These are phyloP conservation scores for Vannuccia rotundouncinata DNA, from an alignment of 2,888 invertebrate species.

Conservation along the genomic window DNA sequence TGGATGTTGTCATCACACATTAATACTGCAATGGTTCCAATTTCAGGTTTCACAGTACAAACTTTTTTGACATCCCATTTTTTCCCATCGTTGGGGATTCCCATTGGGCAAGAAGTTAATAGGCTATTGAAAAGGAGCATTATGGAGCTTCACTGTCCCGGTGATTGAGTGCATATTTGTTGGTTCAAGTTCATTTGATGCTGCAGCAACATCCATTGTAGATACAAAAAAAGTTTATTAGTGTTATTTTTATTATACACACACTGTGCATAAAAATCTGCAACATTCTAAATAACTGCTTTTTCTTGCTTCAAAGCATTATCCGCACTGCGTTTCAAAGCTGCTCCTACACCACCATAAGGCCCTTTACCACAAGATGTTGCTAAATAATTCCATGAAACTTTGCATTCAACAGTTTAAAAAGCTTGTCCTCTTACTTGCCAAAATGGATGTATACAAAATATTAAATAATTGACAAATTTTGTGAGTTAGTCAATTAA, in stretches of 20 bases:
- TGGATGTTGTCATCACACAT: not conserved
- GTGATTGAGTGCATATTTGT: not conserved
- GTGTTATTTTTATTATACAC: not conserved
- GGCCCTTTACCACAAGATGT: not conserved
- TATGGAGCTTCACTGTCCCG: not conserved
- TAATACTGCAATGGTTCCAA: not conserved
- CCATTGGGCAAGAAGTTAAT: not conserved
- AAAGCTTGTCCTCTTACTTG: no score
- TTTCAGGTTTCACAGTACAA: not conserved
- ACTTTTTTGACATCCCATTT: not conserved
- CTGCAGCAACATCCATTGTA: not conserved
- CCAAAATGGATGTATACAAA: no score
- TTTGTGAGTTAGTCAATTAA: no score
- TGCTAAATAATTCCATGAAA: not conserved
- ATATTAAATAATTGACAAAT: no score
- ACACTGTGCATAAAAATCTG: not conserved
- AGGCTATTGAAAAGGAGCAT: not conserved
- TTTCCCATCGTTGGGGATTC: not conserved
- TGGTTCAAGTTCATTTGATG: not conserved
- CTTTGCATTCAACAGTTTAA: not conserved
- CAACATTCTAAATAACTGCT: not conserved
- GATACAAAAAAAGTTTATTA: not conserved
- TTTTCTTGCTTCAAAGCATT: not conserved
- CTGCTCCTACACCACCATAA: not conserved
- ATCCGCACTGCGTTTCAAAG: not conserved